Conservation (phyloP, 2,113 vertebrate genomes). For the Clarias gariepinus region DNA sequence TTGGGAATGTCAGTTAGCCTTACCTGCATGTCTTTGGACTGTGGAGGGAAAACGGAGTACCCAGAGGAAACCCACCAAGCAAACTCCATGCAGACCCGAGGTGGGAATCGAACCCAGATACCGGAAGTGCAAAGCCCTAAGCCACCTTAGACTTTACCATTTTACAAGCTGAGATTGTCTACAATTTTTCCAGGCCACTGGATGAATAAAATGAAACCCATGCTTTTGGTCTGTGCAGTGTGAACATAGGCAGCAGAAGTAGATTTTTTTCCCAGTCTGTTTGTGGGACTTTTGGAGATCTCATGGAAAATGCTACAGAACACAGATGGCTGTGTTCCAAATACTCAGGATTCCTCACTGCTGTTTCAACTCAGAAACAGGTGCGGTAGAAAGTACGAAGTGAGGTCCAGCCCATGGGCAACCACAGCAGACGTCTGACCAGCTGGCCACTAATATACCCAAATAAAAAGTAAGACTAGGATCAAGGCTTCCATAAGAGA, state of each 20-base stretch:
- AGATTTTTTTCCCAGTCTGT: not conserved
- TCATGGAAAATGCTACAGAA: slow-evolving; percentile 54
- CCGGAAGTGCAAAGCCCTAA: too few relatives aligned
- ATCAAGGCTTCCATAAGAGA: not conserved
- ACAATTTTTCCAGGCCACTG: not conserved
- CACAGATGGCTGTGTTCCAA: slow-evolving; percentile 71
- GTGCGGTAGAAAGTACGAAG: slow-evolving; percentile 72
- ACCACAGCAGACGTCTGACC: slow-evolving; percentile 72
- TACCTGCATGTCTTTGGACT: too few relatives aligned
- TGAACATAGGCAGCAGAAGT: slow-evolving; percentile 8
- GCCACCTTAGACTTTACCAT: not conserved
- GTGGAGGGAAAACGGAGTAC: too few relatives aligned
- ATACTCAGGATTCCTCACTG: slow-evolving; percentile 58
- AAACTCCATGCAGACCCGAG: too few relatives aligned
- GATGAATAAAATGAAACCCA: not conserved
- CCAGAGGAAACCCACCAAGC: too few relatives aligned
- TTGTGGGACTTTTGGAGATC: slow-evolving; percentile 40
- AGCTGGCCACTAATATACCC: slow-evolving; percentile 66
- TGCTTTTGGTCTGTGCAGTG: not conserved
- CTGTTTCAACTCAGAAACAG: slow-evolving; percentile 71
- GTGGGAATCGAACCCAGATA: too few relatives aligned
- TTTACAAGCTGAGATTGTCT: not conserved
- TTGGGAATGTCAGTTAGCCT: too few relatives aligned
- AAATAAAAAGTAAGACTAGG: slow-evolving; percentile 48
- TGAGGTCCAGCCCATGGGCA: slow-evolving; percentile 61